Evolutionary conservation across 2,113 vertebrate genomes (phyloP).

Genomic region (Sisor rabdophorus): DNA sequence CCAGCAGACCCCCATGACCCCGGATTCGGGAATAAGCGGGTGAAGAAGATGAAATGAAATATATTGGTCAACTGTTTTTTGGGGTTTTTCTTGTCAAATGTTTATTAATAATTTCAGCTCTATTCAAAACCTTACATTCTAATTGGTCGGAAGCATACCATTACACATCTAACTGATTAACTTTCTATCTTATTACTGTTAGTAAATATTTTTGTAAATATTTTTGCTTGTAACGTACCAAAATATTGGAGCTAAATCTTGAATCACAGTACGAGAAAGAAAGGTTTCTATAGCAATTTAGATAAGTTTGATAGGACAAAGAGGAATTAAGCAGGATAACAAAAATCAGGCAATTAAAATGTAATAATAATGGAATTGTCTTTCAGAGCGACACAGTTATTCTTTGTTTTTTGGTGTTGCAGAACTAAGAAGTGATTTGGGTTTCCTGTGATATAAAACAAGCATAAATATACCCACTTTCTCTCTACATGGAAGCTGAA

Average conservation of each 20-base stretch:
- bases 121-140: too few relatives aligned
- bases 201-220: too few relatives aligned
- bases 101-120: too few relatives aligned
- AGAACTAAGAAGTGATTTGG: background rate
- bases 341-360: background rate
- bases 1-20: too few relatives aligned
- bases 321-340: background rate
- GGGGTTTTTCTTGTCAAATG: too few relatives aligned
- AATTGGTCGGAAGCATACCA: too few relatives aligned
- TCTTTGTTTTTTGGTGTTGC: background rate
- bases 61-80: too few relatives aligned
- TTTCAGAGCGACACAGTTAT: background rate
- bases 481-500: background rate
- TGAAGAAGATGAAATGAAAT: too few relatives aligned
- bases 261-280: background rate
- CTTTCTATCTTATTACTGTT: too few relatives aligned
- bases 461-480: background rate
- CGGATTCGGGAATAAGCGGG: too few relatives aligned
- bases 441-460: background rate
- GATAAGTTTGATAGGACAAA: background rate
- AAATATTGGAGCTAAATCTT: background rate
- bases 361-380: conserved; percentile 6
- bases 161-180: too few relatives aligned
- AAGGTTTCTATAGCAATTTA: background rate
- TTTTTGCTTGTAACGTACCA: too few relatives aligned